Base-by-base conservation (phyloP, 2,113 vertebrate genomes). In the Toxotes chatareus region DNA sequence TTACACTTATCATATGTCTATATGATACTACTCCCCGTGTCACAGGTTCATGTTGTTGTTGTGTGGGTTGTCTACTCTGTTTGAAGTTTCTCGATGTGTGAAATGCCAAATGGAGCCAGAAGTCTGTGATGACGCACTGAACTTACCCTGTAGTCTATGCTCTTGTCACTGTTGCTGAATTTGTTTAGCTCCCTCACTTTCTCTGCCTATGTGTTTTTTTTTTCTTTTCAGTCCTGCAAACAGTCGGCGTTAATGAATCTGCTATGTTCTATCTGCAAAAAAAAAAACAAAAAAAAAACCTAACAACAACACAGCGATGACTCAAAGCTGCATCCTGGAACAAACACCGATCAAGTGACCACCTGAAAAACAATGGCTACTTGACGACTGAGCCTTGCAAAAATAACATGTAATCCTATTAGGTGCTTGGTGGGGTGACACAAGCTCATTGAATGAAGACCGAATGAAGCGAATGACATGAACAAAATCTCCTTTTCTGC, bases 321-420 rank as follows among this genome's bases (percentile, higher is more conserved):
- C 32, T 77, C 68, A 75, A 53, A 27, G 62, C 14, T 0, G 5
- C 56, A 31, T 64, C 56, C 55, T 56, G 55, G 31, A 72, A 71
- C 79, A 86, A 87, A 88, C 79, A 89, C 0, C 53, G 68, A 72
- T 78, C 49, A 14, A 75, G 65, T 73, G 47, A 78, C 79, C 79
- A 78, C 51, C 60, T 77, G 68, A 80, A 84, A 84, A 81, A 86
- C 87, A 89, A 71, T 7, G n/a, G 38, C 70, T 36, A 12, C 66
- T n/a, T 31, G 31, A 60, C 14, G 19, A 55, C 65, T n/a, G 46
- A 63, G 36, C 69, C 38, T 44, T 68, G 21, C 57, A 80, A 80
- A 73, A 85, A 82, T 42, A 82, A 62, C 77, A 77, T 5, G 13
- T 88, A 83, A 89, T 87, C 88, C 79, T 75, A 55, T 86, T 77